Base-by-base conservation (phyloP, 2,113 vertebrate species). In the Tachysurus fulvidraco region DNA sequence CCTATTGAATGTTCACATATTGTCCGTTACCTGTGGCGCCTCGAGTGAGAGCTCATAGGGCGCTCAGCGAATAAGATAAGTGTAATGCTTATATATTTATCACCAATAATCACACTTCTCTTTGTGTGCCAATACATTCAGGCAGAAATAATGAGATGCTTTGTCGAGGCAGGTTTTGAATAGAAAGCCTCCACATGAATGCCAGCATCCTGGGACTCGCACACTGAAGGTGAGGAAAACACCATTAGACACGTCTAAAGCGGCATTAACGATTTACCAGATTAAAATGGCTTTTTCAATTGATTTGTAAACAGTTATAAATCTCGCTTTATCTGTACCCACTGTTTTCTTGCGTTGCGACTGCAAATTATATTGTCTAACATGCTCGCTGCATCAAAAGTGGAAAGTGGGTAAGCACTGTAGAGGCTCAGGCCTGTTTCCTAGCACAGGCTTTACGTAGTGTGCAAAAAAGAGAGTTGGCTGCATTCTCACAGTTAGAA, bases 31-130 rank as follows among this genome's bases (percentile, higher is more conserved):
- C 86, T 90, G 86, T 55, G 85, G 67, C 80, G 86, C 87, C 30
- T 80, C 57, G 85, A 76, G 88, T 23, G 82, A 87, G 88, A 89
- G 81, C 77, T 89, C 90, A 90, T 81, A 89, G 86, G 73, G 89
- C 52, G 89, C 86, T 74, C 87, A 90, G 81, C 62, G 82, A 89
- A 90, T 91, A 90, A 90, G 91, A 92, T 90, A 90, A 92, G 88
- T 86, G 85, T 88, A 88, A 90, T 90, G 83, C 91, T 92, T 91
- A 91, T 91, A 91, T 91, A 89, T 91, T 92, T 92, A 92, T 92
- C 91, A 90, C 91, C 90, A 92, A 90, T 90, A 91, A 92, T 92
- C 91, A 92, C 91, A 92, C 90, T 91, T 91, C 85, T 74, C 84
- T 85, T 88, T 87, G 85, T 92, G 89, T 90, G 90, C 86, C 81